Base-by-base conservation (phyloP, 2,113 vertebrate genomes). In the Sisor rabdophorus region DNA sequence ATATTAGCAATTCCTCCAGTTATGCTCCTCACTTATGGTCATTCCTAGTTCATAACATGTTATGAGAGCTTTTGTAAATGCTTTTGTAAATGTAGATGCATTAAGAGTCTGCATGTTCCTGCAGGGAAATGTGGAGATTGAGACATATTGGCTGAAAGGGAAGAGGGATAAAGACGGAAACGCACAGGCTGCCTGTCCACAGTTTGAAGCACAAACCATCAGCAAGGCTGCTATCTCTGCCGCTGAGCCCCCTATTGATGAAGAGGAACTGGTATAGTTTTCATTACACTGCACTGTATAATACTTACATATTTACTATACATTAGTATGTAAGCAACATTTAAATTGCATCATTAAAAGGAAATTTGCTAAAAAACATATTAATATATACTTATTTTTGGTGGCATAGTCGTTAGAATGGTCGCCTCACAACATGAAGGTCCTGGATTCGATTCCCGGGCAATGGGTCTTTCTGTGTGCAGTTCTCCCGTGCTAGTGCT, bases 71-170 rank as follows among this genome's bases (percentile, higher is more conserved):
- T 36, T 36, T 36, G 3, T 36, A 17, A 50, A 50, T 26, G 1
- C 44, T 17, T 1, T 44, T 5, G 1, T 50, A 16, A 24, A 24
- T 24, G 26, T 15, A 78, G 3, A 13, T 17, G 36, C 36, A 26
- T 17, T 55, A 24, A 30, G 7, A 6, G 48, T 67, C 19, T 26
- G 73, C 5, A 36, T 19, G 44, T 5, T 77, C 28, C 20, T 78
- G 56, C 28, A 91, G 89, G 88, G 87, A 0, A 91, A 86, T 77
- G 91, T 92, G 73, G 90, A 92, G 80, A 92, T 91, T 15, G 89
- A 92, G 82, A 91, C 89, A 0, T 92, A 87, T 82, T 92, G 90
- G 90, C 85, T 92, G 80, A 91, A 90, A 71, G 89, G 90, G 61
- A 91, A 91, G 79, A 79, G 79, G 54, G 91, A 91, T 82, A 91